Evolutionary conservation across 92 coral and sea anemone species (phyloP).

Genomic region (Blastomussa wellsi): DNA sequence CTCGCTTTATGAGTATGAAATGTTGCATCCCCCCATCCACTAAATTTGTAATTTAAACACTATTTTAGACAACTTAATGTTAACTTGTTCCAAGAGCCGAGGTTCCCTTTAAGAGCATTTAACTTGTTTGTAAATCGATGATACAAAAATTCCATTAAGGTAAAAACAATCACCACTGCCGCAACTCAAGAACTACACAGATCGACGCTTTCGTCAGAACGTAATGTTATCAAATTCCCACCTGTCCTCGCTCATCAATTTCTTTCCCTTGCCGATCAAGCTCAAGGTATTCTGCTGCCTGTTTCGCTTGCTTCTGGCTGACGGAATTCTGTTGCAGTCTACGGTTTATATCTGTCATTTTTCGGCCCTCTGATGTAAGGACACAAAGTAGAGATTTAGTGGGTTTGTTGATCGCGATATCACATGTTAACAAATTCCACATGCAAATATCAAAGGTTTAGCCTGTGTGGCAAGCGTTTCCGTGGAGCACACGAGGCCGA

Average conservation of each 20-base stretch:
- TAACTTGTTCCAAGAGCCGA: too few species aligned
- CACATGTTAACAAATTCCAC: too few species aligned
- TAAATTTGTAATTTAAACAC: too few species aligned
- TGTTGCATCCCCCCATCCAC: too few species aligned
- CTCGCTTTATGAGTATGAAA: too few species aligned
- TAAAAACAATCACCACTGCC: neutral
- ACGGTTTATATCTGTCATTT: slow-evolving; percentile 92
- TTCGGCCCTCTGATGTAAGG: slow-evolving; percentile 83
- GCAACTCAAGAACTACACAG: neutral
- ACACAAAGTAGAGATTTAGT: neutral
- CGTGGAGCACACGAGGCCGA: too few species aligned
- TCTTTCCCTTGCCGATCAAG: slow-evolving; percentile 93
- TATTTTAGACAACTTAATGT: too few species aligned
- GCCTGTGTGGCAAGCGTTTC: too few species aligned
- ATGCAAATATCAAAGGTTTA: too few species aligned
- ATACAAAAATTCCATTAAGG: too few species aligned
- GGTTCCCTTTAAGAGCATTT: too few species aligned
- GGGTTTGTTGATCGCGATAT: neutral
- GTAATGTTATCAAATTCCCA: slow-evolving; percentile 8
- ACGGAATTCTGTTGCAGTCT: slow-evolving; percentile 91
- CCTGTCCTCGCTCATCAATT: slow-evolving; percentile 93
- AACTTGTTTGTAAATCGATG: too few species aligned
- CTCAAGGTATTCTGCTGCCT: slow-evolving; percentile 88
- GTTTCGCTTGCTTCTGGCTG: slow-evolving; percentile 82
- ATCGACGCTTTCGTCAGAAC: neutral